Evolutionary conservation across 1,140 invertebrate species (phyloP), one percentile per base, ranked within the genome.

Genomic region (Atta cephalotes): DNA sequence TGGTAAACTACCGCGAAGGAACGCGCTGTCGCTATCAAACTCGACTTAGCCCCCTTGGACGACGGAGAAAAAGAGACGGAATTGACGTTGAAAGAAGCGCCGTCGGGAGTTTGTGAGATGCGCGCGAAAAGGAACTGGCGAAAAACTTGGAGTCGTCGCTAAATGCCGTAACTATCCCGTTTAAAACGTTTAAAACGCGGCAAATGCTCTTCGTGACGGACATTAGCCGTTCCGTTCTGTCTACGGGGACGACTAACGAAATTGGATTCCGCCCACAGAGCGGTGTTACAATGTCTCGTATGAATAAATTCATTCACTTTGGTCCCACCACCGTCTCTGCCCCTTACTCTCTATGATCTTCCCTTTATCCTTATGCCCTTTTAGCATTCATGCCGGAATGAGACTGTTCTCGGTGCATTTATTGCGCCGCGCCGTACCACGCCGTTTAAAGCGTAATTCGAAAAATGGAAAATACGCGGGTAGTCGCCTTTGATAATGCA

Each of bases 241-340:
- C 80, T 84, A 70, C 80, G 70, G 80, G 68, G 39, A 84, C 70
- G 56, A 70, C 70, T 76, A 84, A 74, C 80, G 74, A 84, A 84
- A 84, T 84, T 76, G 70, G 56, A 84, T 84, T 84, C 80, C 80
- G 80, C 70, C 80, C 80, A 84, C 70, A 31, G 80, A 84, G 70
- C 80, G 80, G 70, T 76, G 80, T 84, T 84, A 84, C 80, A 84
- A 76, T 70, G 70, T 84, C 80, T 84, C 80, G 80, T 84, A 84
- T 84, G 80, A 84, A 84, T 84, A 84, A 84, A 84, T 84, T 84
- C 80, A 84, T 84, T 84, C 80, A 63, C 80, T 84, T 49, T 76
- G 39, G 68, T 70, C n/a, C 65, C 35, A 45, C 65, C 79, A 16
- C 35, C 79, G 18, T 14, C 31, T 39, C 80, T 49, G 21, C 70